These are phyloP conservation scores for Acanthopagrus latus DNA, from an alignment of 2,797 vertebrate species.

Conservation along the genomic window DNA sequence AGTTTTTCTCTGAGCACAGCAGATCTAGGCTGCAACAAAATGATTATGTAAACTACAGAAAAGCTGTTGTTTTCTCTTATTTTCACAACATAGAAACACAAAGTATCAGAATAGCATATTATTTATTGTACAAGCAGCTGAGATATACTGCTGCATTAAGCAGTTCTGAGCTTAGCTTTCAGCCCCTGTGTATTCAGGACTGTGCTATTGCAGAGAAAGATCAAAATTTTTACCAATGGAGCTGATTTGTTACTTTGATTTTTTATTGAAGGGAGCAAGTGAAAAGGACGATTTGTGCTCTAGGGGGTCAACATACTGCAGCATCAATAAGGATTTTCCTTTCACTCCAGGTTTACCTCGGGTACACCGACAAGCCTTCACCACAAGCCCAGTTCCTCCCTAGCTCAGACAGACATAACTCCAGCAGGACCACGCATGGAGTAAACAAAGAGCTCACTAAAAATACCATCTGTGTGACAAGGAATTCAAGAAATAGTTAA, in stretches of 20 bases:
- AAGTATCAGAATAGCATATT: background rate
- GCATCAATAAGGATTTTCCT: slow-evolving; percentile 4
- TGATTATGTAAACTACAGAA: slow-evolving; percentile 14
- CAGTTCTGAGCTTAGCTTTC: background rate
- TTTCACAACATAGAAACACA: background rate
- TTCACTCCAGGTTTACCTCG: slow-evolving; percentile 84
- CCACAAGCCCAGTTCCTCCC: slow-evolving; percentile 6
- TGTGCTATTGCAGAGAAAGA: background rate
- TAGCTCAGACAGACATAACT: slow-evolving; percentile 75
- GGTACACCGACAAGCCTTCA: slow-evolving; percentile 82
- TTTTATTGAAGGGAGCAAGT: background rate
- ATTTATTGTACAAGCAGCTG: slow-evolving; percentile 3
- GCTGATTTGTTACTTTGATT: background rate
- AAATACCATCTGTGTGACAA: slow-evolving; percentile 83
- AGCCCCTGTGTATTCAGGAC: background rate
- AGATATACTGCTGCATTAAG: background rate
- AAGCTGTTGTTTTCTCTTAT: slow-evolving; percentile 16
- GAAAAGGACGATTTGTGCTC: background rate
- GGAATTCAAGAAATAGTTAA: background rate
- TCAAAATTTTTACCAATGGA: background rate
- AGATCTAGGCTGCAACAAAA: slow-evolving; percentile 23
- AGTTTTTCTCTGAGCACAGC: slow-evolving; percentile 20
- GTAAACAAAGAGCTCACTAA: slow-evolving; percentile 89
- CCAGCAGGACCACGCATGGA: slow-evolving; percentile 81
- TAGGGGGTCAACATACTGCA: background rate